phyloP scores from a whole-genome alignment of 2,888 invertebrate species.

The Nemapogon koenigi region DNA sequence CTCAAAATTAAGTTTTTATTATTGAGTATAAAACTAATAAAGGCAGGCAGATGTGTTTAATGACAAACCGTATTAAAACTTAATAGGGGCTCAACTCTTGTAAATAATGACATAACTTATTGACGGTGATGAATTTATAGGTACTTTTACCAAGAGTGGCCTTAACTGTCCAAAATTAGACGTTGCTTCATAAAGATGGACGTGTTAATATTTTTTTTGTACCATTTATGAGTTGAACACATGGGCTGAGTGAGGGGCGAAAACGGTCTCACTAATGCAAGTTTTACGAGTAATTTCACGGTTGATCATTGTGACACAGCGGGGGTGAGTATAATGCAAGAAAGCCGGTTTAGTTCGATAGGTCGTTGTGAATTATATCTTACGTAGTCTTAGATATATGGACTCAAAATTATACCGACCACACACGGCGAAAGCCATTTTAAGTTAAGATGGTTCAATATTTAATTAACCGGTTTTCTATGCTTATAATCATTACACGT shows the following conservation, averaged over 20 bases:
- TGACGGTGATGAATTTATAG: constrained; percentile 2
- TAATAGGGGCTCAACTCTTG: constrained; percentile 1
- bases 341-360: no score
- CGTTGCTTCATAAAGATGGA: constrained; percentile 3
- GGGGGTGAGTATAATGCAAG: constrained; percentile 30
- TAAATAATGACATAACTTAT: constrained; percentile 1
- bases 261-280: constrained; percentile 50
- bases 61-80: background rate
- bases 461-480: no score
- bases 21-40: no score
- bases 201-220: constrained; percentile 16
- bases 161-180: constrained; percentile 10
- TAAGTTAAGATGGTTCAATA: no score
- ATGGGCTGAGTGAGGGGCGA: constrained; percentile 36
- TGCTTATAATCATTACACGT: no score
- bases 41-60: no score
- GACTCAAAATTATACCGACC: no score
- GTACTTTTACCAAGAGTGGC: constrained; percentile 3
- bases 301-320: constrained; percentile 44
- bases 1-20: no score
- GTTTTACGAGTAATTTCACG: constrained; percentile 61
- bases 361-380: no score
- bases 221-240: constrained; percentile 44
- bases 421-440: no score
- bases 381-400: no score